Evolutionary conservation across 2,113 vertebrate species (phyloP), one percentile per base, ranked within the genome.

Genomic region (Uria aalge): DNA sequence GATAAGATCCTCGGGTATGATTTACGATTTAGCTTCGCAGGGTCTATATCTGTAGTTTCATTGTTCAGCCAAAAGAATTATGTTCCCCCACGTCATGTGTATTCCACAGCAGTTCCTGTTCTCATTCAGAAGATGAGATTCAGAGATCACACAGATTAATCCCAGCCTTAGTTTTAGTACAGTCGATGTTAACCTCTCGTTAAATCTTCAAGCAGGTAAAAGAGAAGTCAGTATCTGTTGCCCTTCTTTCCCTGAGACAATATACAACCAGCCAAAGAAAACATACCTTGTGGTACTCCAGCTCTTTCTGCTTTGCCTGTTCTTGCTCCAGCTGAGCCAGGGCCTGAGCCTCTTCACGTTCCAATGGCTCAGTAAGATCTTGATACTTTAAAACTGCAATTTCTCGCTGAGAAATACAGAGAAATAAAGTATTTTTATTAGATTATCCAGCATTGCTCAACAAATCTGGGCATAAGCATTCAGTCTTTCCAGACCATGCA

Each of bases 271-370:
- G 78, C 22, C 76, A 60, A 73, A 86, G 43, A 67, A 72, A 78
- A 85, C 38, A 6, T 94, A 99, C 99, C 98, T 92, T 94, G 80
- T 99, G 98, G 21, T 97, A 86, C 56, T 98, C 98, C 90, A 99
- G 94, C 77, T 98, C 97, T 60, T 96, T 82, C 84, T 95, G 91
- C 60, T 38, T 83, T 30, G 74, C 92, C 80, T 95, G 77, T 47
- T 98, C 47, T 3, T 68, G 94, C 41, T 99, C 94, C 41, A 94
- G 48, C 38, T 71, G 96, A 79, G 89, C 77, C 90, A 97, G 90
- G 26, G 63, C 87, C 92, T 62, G 34, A 27, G 87, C 38, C 93
- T 99, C 99, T 18, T 96, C 95, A 9, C 66, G 55, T 78, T 91
- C 97, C 75, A 99, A 80, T 29, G 97, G 96, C 5, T 99, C 97